Evolutionary conservation across 2,888 invertebrate genomes (phyloP), one percentile per base, ranked within the genome.

Genomic region (Lydus trimaculatus): DNA sequence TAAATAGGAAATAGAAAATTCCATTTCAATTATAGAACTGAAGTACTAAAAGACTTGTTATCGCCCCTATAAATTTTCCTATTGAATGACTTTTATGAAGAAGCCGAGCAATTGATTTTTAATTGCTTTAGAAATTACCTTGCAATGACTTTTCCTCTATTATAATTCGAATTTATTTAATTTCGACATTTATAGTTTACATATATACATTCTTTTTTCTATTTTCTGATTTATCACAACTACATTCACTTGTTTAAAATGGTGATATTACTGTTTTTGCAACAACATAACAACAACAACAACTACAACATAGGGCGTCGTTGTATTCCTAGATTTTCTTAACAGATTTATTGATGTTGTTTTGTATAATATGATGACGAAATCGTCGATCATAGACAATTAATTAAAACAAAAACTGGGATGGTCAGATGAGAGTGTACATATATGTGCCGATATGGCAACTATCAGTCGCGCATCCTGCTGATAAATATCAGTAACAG

Each of bases 101-200:
- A 48, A 48, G 48, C 20, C 11, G 48, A 48, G 48, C 60, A 60
- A 60, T 60, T 60, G 59, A 17, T 31, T 59, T 59, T 33, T 31
- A 59, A 59, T 31, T 31, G 31, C 60, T 31, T 60, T 25, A 33
- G 59, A 60, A 31, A 31, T 60, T 36, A 60, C 60, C 13, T 31
- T 31, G 31, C 59, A 60, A 31, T 36, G 13, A 31, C 60, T 60
- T 7, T 60, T n/a, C 31, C 20, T 2, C 2, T 3, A 9, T 23
- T 48, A 48, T 48, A 48, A 48, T 20, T 48, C 20, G 48, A 20
- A 20, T 48, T 48, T 11, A 48, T 48, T 48, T 4, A 48, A 48
- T 48, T 20, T 20, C 48, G 20, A 48, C 48, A 48, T 48, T 48
- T 48, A 48, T 20, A 48, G 48, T 48, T 20, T 48, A 20, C 20